phyloP scores from a whole-genome alignment of 2,113 vertebrate species.

The Vidua chalybeata region DNA sequence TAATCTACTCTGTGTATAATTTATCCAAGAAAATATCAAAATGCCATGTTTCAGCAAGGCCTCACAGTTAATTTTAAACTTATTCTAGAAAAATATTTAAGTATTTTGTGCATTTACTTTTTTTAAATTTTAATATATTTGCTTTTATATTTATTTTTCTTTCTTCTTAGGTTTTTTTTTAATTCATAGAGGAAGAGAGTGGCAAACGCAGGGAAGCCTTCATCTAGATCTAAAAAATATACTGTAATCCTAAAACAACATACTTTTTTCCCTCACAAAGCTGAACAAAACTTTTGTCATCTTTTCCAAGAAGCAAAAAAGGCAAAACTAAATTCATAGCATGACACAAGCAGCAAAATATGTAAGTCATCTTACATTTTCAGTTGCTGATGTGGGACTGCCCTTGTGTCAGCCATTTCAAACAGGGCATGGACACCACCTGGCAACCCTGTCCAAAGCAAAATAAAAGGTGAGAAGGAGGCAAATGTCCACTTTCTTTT shows the following conservation, averaged over 20 bases:
- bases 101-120: background rate
- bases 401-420: background rate
- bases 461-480: background rate
- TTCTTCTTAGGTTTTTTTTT: background rate
- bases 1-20: background rate
- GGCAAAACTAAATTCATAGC: background rate
- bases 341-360: background rate
- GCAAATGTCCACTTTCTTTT: background rate
- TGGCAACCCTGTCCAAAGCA: background rate
- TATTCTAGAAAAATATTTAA: background rate
- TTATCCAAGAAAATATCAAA: background rate
- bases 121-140: background rate
- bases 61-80: fast-evolving
- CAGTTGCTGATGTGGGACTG: background rate
- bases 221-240: background rate
- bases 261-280: background rate
- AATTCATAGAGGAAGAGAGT: background rate
- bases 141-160: background rate
- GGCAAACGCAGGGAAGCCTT: background rate
- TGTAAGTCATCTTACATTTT: background rate
- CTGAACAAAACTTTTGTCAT: background rate
- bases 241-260: background rate
- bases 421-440: background rate
- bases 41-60: background rate
- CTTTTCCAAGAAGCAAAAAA: background rate